Percentiles rank a stretch among this genome's conserved stretches.
phyloP scores from a whole-genome alignment of 2,888 invertebrate genomes.

The Hirtodrosophila duncani region DNA sequence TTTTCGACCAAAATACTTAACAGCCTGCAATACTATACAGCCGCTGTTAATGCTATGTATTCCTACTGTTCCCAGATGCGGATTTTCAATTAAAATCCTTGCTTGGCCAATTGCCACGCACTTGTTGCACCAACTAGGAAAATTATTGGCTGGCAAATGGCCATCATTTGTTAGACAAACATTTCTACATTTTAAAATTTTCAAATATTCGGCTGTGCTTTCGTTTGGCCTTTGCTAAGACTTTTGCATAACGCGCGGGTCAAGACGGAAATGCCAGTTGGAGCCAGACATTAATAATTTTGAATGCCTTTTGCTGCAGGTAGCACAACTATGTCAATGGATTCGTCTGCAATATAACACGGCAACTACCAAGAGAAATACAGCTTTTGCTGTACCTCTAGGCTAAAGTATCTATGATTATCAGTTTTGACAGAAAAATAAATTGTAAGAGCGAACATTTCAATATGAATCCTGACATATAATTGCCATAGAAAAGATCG shows the following conservation, averaged over 20 bases:
- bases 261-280: slow-evolving; percentile 68
- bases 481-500: too few relatives aligned
- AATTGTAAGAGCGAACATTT: too few relatives aligned
- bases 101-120: slow-evolving; percentile 43
- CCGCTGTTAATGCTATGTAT: too few relatives aligned
- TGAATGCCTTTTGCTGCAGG: too few relatives aligned
- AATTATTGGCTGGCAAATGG: slow-evolving; percentile 43
- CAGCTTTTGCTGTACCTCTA: too few relatives aligned
- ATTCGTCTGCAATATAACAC: slow-evolving; percentile 8
- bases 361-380: too few relatives aligned
- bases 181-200: slow-evolving; percentile 51
- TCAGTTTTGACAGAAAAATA: too few relatives aligned
- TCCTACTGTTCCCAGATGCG: slow-evolving; percentile 33
- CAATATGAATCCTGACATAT: too few relatives aligned
- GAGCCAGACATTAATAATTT: slow-evolving; percentile 67
- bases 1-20: slow-evolving; percentile 46
- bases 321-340: too few relatives aligned
- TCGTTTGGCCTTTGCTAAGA: slow-evolving; percentile 70
- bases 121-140: slow-evolving; percentile 32
- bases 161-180: slow-evolving; percentile 65
- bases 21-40: too few relatives aligned
- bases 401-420: too few relatives aligned
- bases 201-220: slow-evolving; percentile 57
- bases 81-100: slow-evolving; percentile 53
- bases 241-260: slow-evolving; percentile 70